Evolutionary conservation across 2,113 vertebrate species (phyloP).

Genomic region (Gymnorhina tibicen): DNA sequence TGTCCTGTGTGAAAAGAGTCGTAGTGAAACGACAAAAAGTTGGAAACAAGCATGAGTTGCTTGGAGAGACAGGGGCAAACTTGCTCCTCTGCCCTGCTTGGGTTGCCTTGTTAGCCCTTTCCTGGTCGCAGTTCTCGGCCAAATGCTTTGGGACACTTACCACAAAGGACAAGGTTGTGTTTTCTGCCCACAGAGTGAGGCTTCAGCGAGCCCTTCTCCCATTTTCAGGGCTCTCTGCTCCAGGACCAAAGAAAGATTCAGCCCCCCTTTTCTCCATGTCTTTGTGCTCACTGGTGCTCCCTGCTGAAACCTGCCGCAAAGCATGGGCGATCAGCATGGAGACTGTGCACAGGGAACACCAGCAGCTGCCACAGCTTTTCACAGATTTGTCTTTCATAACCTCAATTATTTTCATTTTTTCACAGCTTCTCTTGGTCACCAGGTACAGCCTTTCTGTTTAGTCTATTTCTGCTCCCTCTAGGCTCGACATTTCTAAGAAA

Average conservation of each 20-base stretch:
- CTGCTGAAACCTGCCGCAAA: background rate
- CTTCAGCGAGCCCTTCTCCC: background rate
- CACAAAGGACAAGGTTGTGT: background rate
- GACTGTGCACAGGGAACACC: background rate
- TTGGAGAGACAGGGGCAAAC: background rate
- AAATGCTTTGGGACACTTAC: background rate
- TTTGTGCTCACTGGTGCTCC: background rate
- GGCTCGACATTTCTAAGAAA: background rate
- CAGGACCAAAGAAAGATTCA: background rate
- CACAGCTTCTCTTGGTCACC: background rate
- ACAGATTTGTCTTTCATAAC: background rate
- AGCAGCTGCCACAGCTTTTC: background rate
- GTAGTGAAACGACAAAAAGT: fast-evolving
- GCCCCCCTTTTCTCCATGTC: fast-evolving
- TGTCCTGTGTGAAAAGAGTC: background rate
- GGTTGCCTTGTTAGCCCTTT: background rate
- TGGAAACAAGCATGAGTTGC: background rate
- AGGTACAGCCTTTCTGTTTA: background rate
- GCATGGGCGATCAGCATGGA: background rate
- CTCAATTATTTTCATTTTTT: background rate
- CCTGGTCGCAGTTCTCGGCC: background rate
- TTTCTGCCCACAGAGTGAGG: background rate
- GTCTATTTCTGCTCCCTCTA: background rate
- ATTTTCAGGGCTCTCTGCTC: background rate
- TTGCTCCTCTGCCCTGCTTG: background rate